A percentile compares a stretch with the other conserved stretches of the same genome.
These are phyloP conservation scores for Colletes collaris DNA, from an alignment of 2,888 invertebrate genomes.

Conservation along the genomic window DNA sequence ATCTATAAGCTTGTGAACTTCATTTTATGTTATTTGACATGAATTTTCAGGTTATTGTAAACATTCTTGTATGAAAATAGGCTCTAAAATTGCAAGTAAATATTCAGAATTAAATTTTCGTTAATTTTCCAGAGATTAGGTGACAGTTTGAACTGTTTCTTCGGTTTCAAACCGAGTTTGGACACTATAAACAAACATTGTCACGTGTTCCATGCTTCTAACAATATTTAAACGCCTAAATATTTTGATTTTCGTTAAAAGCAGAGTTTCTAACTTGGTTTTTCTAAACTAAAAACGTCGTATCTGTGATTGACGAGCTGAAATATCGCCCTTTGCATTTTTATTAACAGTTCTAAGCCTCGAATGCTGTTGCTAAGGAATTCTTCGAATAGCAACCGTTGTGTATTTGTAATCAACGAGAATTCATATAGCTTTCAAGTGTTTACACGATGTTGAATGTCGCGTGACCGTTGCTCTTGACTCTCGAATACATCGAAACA, in stretches of 20 bases:
- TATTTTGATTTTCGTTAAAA: not conserved
- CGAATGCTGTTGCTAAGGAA: constrained; percentile 7
- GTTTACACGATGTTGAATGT: constrained; percentile 40
- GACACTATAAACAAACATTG: not conserved
- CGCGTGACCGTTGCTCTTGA: constrained; percentile 22
- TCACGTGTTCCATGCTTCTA: not conserved
- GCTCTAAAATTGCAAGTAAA: too few species aligned
- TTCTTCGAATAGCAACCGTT: constrained; percentile 41
- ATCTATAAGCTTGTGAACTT: too few species aligned
- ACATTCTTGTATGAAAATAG: too few species aligned
- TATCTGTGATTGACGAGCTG: not conserved
- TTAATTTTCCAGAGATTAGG: not conserved
- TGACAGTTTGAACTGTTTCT: constrained; percentile 2
- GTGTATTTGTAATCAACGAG: constrained; percentile 18
- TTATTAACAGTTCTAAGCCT: not conserved
- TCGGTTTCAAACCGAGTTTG: not conserved
- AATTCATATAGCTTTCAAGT: not conserved
- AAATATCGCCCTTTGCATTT: constrained; percentile 19
- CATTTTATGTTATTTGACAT: too few species aligned
- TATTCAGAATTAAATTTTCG: too few species aligned
- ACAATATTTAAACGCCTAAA: not conserved
- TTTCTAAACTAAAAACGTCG: not conserved
- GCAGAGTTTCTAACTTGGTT: not conserved
- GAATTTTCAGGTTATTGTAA: too few species aligned
- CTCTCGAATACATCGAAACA: constrained; percentile 13